These are phyloP conservation scores for Syrista parreyssii DNA, from an alignment of 2,888 invertebrate genomes.

Conservation along the genomic window DNA sequence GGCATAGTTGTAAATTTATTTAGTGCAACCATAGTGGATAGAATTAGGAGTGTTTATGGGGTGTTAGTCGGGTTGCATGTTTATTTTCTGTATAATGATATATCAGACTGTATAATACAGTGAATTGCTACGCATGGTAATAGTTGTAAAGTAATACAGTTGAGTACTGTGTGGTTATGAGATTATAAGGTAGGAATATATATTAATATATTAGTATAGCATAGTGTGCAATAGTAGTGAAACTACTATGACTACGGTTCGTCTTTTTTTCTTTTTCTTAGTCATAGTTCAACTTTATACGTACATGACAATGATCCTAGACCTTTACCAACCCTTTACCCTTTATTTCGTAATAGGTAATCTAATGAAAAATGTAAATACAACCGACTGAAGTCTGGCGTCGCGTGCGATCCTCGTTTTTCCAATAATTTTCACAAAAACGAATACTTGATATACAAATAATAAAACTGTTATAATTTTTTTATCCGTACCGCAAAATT, in stretches of 20 bases:
- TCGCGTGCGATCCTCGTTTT: neutral
- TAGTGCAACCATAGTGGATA: neutral
- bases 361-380: neutral
- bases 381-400: neutral
- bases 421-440: neutral
- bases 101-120: neutral
- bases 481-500: neutral
- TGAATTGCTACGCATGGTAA: neutral
- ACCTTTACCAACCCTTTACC: neutral
- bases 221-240: neutral
- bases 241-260: neutral
- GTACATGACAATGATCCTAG: neutral
- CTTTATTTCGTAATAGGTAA: neutral
- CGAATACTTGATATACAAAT: neutral
- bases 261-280: neutral
- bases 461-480: neutral
- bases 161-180: neutral
- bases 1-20: neutral
- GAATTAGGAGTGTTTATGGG: neutral
- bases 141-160: neutral
- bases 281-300: neutral
- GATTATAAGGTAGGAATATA: neutral
- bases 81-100: neutral
- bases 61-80: neutral
- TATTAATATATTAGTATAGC: neutral